Evolutionary conservation across 2,113 vertebrate species (phyloP), one percentile per base, ranked within the genome.

Genomic region (Anolis carolinensis): DNA sequence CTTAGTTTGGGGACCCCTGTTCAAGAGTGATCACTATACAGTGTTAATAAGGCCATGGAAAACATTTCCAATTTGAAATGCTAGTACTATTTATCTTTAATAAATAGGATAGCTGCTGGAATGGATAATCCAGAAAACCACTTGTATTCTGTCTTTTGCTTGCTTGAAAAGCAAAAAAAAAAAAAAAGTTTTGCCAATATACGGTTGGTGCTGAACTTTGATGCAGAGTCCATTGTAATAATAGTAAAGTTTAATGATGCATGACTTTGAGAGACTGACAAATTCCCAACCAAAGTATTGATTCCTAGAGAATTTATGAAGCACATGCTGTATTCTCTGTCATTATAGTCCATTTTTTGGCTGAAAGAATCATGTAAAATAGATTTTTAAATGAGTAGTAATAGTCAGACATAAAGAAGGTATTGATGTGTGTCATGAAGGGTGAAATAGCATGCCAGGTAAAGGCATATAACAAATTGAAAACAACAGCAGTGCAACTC

Each of bases 381-480:
- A 97, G 96, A 97, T 97, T 97, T 97, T 97, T 96, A 97, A 97
- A 97, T 96, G 96, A 97, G 95, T 94, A 93, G 96, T 97, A 97
- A 97, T 97, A 96, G 96, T 94, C 94, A 97, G 96, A 95, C 96
- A 95, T 96, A 96, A 97, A 97, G 95, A 95, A 96, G 93, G 90
- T 96, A 97, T 97, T 93, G 96, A 97, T 95, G 96, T 96, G 96
- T 96, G 96, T 96, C 95, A 94, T 93, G 95, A 95, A 96, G 96
- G 96, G 96, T 96, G 96, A 97, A 97, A 96, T 95, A 96, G 96
- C 95, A 94, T 92, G 95, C 94, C 94, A 95, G 95, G 95, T 96
- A 95, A 96, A 95, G 92, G 91, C 93, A 89, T 87, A 94, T 96
- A 97, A 96, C 95, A 96, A 96, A 95, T 93, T 95, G 94, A 95